Evolutionary conservation across 2,888 invertebrate genomes (phyloP), one percentile per base, ranked within the genome.

Genomic region (Rhogogaster chlorosoma): DNA sequence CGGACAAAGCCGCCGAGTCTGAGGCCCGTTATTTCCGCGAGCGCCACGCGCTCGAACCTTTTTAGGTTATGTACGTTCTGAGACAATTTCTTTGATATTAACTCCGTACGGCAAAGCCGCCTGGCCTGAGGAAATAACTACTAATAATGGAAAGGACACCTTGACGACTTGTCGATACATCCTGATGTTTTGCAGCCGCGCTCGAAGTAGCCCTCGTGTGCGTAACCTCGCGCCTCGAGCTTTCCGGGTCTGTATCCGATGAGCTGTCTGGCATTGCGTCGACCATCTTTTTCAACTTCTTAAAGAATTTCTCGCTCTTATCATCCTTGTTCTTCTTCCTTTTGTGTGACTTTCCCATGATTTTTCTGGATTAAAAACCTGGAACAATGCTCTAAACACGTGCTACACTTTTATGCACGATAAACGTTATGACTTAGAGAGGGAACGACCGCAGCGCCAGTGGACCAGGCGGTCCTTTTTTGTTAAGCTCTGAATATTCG

Each of bases 251-350:
- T 10, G 57, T 53, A 84, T 86, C 84, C 15, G 83, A 86, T 45
- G 86, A 84, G 29, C 86, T 84, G n/a, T 78, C 86, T 78, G 86
- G 84, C 83, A 86, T 84, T 83, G 71, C 84, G 45, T 86, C 67
- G 64, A 86, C 61, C 80, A 85, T 73, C 84, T 86, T 86, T 70
- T 85, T 85, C 67, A 86, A 85, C 29, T 85, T 84, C 53, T 85
- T 86, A 80, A 64, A 70, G 38, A 70, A 78, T 70, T 83, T 84
- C 84, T 84, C 84, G 86, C 53, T 82, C 67, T 84, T 84, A 82
- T 84, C 49, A 64, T 67, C 80, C 80, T 85, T 86, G 42, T 49
- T 64, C 67, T 86, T 84, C 86, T 84, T 86, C 86, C 84, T 80
- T 83, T 86, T 84, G 77, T 86, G 86, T 15, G 70, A 84, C 18